Evolutionary conservation across 2,888 invertebrate species (phyloP).

Genomic region (Auanema freiburgensis): DNA sequence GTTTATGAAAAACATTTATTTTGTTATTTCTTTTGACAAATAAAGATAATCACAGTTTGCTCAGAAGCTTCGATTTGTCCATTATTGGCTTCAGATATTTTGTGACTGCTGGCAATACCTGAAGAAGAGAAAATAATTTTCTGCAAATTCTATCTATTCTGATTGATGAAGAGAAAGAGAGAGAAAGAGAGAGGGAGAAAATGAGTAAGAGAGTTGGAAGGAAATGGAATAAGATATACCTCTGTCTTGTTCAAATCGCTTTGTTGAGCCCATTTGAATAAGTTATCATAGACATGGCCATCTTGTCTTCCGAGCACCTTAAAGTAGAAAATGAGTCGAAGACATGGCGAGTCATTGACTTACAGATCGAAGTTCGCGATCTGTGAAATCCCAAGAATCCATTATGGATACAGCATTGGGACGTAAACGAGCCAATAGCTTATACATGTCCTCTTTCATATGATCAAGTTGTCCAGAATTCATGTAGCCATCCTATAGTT

Average conservation of each 20-base stretch:
- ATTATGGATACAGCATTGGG: conserved; percentile 87
- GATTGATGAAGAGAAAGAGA: conserved; percentile 1
- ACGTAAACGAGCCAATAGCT: conserved; percentile 72
- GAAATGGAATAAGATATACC: conserved; percentile 19
- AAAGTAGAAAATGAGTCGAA: neutral
- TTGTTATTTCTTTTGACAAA: conserved; percentile 10
- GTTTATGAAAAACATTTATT: no score
- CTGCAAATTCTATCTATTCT: neutral
- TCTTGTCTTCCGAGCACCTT: conserved; percentile 65
- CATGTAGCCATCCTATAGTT: conserved; percentile 45
- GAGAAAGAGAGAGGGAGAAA: no score
- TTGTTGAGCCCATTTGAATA: conserved; percentile 65
- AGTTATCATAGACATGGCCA: conserved; percentile 64
- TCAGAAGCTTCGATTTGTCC: conserved; percentile 26
- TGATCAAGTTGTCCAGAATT: conserved; percentile 41
- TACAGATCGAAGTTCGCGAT: conserved; percentile 65
- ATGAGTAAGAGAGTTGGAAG: no score
- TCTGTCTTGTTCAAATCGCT: conserved; percentile 41
- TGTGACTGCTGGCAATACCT: conserved; percentile 40
- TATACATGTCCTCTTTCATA: conserved; percentile 46
- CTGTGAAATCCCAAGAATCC: conserved; percentile 80
- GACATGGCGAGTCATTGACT: conserved; percentile 5
- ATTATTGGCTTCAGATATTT: conserved; percentile 50
- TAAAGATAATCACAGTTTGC: conserved; percentile 22
- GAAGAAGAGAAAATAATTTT: conserved; percentile 9